Base-by-base conservation (phyloP, 1,140 invertebrate genomes). In the Globodera rostochiensis region DNA sequence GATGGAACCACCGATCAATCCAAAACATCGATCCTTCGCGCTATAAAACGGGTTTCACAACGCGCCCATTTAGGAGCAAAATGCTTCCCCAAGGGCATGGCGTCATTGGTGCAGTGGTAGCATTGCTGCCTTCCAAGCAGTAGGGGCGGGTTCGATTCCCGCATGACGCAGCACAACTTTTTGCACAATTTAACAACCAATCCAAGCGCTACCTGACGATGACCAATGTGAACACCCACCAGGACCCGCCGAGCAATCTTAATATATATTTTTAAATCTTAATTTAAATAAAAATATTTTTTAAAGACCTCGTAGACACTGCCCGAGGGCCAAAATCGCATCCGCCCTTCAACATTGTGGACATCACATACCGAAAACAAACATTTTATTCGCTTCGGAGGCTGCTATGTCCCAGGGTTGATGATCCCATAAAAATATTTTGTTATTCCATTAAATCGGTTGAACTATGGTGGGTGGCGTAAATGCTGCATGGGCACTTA, bases 191-290 rank as follows among this genome's bases (percentile, higher is more conserved):
- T 49, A 15, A 6, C 7, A 6, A 7, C 5, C 8, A 50, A 50
- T 50, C 25, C 7, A 7, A 7, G 7, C 45, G 25, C 67, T 45
- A 50, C 64, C 19, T 75, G 1, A 75, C 15, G 49, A 74, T 74
- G 21, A n/a, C 4, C 66, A 78, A 60, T 19, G 97, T 96, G 25
- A 98, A 98, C 90, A 99, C 97, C 2, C 96, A 98, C 97, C 97
- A 98, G 82, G 97, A 97, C 7, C 95, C 76, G 19, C 74, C 74
- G 15, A 75, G 46, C 49, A 75, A 75, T 75, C 74, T 46, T 60
- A 36, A 57, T 50, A 75, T 50, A 6, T n/a, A 50, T 36, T 47
- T 19, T 60, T 3, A 60, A 75, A 19, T 15, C 5, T 64, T 49
- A 21, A 19, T 6, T 25, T 21, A 69, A 4, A 25, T 21, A 5